Base-by-base conservation (phyloP, 1,140 invertebrate species). In the Drosophila prosaltans region DNA sequence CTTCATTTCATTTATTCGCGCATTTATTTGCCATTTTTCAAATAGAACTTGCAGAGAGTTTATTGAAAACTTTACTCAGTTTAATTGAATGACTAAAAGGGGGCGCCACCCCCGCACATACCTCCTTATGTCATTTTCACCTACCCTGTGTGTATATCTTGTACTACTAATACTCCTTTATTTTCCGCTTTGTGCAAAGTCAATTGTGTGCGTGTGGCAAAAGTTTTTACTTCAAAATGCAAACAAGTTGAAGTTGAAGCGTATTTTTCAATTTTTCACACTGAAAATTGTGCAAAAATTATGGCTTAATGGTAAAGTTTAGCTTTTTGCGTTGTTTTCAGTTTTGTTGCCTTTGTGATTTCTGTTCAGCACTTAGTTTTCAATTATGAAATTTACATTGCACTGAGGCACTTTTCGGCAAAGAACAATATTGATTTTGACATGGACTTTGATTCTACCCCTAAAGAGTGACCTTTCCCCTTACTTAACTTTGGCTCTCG, bases 321-420 rank as follows among this genome's bases (percentile, higher is more conserved):
- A 9, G 21, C 5, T 24, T 45, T 48, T 24, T 24, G 16, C 45
- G 2, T 48, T 48, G 45, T 45, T 45, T 45, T 16, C 16, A 16
- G 16, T 16, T 16, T 45, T 21, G 2, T 45, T 45, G 10, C n/a
- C 24, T 9, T 24, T 48, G 7, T 48, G 21, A 24, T 48, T 48
- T 48, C n/a, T 24, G 43, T 45, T 45, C 66, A 70, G 82, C 82
- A 86, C 82, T 86, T 86, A 86, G 75, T 88, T 88, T 86, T 86
- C 82, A 86, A 88, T 86, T 86, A 86, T 86, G 83, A 82, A 86
- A 86, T 86, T 86, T 86, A 79, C 82, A 76, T 81, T 86, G 73
- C 69, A 69, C 65, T 74, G 68, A 51, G 66, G 45, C 72, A 74
- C 80, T 82, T 81, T 69, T 51, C 10, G 80, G 57, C 72, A 72